Percentiles rank a stretch among this genome's conserved stretches.
Evolutionary conservation across 1,140 invertebrate genomes (phyloP).

Genomic region (Gryllus bimaculatus): DNA sequence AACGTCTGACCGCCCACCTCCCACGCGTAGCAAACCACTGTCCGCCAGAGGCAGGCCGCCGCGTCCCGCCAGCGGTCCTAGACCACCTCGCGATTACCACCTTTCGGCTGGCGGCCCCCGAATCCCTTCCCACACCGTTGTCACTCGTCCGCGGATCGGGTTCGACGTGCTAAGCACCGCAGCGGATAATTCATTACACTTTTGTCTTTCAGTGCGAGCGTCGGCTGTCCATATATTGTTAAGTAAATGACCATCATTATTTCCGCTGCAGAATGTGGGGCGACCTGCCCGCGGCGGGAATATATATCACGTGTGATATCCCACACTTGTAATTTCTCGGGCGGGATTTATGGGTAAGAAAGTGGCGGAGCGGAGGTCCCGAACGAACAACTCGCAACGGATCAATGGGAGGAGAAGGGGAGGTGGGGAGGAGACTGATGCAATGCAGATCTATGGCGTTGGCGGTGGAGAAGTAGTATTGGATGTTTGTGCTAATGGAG

Average conservation of each 20-base stretch:
- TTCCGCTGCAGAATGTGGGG: not conserved
- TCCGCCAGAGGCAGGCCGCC: too few relatives aligned
- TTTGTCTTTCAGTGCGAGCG: not conserved
- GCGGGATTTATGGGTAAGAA: not conserved
- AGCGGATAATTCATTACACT: not conserved
- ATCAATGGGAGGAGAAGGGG: too few relatives aligned
- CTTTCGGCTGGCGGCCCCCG: not conserved
- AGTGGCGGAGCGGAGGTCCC: not conserved
- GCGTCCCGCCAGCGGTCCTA: too few relatives aligned
- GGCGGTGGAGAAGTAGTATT: too few relatives aligned
- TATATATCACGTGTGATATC: slow-evolving; percentile 1
- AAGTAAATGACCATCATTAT: slow-evolving; percentile 1
- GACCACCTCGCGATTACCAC: not conserved
- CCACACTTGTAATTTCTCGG: not conserved
- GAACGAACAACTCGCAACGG: too few relatives aligned
- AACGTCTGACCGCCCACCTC: too few relatives aligned
- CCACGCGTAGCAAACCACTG: too few relatives aligned
- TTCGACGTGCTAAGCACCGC: not conserved
- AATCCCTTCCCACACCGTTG: not conserved
- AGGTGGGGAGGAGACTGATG: too few relatives aligned
- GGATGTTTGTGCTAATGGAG: too few relatives aligned
- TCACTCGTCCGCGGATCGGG: not conserved
- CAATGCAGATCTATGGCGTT: too few relatives aligned
- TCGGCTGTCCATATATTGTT: not conserved
- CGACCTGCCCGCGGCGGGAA: not conserved